Conservation (phyloP, 2,113 vertebrate genomes). For the Thunnus thynnus region DNA sequence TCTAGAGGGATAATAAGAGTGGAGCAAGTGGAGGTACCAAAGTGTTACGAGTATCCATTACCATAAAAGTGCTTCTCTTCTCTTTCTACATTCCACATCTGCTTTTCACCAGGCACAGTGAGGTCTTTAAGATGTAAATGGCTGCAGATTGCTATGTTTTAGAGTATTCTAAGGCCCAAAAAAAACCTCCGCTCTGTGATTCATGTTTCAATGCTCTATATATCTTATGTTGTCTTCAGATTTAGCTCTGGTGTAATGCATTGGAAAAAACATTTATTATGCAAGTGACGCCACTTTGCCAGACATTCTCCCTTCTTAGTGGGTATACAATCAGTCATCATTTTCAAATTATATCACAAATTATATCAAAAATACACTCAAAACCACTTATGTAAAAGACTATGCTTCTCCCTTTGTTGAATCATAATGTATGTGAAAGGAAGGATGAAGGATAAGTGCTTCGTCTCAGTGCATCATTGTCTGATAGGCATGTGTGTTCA, state of each 20-base stretch:
- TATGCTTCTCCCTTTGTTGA: background rate
- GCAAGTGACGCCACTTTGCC: background rate
- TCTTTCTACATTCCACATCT: slow-evolving; percentile 35
- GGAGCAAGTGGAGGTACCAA: slow-evolving; percentile 23
- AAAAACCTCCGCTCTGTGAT: background rate
- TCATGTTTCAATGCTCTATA: slow-evolving; percentile 13
- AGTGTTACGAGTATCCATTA: slow-evolving; percentile 30
- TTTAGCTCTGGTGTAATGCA: background rate
- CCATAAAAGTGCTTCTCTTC: slow-evolving; percentile 45
- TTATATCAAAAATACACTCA: slow-evolving; percentile 7
- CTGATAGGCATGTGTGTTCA: background rate
- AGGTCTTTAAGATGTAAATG: slow-evolving; percentile 60
- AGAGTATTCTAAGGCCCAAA: background rate
- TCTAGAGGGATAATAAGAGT: slow-evolving; percentile 27
- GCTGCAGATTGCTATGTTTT: background rate
- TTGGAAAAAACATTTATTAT: background rate
- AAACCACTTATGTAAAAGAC: slow-evolving; percentile 6
- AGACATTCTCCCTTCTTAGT: background rate
- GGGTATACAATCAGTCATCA: slow-evolving; percentile 10
- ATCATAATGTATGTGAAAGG: background rate
- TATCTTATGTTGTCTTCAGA: slow-evolving; percentile 1
- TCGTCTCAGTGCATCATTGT: background rate
- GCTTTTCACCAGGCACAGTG: slow-evolving; percentile 11
- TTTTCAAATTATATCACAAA: slow-evolving; percentile 21
- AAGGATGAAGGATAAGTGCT: background rate